phyloP scores from a whole-genome alignment of 2,113 vertebrate genomes.

The Strix uralensis region DNA sequence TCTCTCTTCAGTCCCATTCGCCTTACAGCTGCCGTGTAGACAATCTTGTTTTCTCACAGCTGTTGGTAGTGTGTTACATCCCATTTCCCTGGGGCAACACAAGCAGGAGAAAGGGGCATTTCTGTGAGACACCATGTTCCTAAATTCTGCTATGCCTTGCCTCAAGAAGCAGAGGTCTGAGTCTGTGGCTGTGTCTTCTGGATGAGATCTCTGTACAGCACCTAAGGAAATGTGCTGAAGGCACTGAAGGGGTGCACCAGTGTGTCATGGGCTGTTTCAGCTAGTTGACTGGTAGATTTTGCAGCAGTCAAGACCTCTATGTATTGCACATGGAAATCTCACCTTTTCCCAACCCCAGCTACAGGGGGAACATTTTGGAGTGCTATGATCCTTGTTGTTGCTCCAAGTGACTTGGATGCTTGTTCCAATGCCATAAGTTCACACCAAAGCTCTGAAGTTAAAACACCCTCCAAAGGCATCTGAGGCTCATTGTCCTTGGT shows the following conservation, averaged over 20 bases:
- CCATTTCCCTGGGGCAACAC: background rate
- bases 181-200: background rate
- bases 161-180: background rate
- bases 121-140: background rate
- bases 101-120: background rate
- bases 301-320: background rate
- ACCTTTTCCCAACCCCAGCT: background rate
- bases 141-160: background rate
- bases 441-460: background rate
- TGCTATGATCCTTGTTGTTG: background rate
- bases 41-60: slow-evolving; percentile 44
- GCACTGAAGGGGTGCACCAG: background rate
- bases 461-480: background rate
- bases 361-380: background rate
- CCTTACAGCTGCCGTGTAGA: slow-evolving; percentile 46
- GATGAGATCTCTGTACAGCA: background rate
- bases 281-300: background rate
- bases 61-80: background rate
- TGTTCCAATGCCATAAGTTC: background rate
- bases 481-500: background rate
- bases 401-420: background rate
- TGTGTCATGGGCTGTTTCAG: background rate
- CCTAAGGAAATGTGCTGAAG: background rate
- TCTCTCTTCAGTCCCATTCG: background rate
- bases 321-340: background rate